Conservation (phyloP, 1,140 invertebrate species). For the Calephelis nemesis region DNA sequence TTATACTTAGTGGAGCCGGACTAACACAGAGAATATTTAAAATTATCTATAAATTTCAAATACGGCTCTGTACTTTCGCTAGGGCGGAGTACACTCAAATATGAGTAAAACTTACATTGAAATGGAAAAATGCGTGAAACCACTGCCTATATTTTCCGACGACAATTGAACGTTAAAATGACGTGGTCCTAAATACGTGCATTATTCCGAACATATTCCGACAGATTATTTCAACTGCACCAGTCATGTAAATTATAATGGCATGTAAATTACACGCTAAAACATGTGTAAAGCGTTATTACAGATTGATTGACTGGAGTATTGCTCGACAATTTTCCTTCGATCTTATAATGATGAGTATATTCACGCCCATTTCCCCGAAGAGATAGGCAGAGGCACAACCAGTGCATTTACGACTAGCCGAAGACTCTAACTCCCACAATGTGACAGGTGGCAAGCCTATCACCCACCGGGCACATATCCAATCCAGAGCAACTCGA, state of each 20-base stretch:
- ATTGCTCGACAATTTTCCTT: no score
- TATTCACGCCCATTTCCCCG: no score
- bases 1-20: no score
- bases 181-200: constrained; percentile 4
- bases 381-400: no score
- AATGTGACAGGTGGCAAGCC: no score
- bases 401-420: no score
- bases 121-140: constrained; percentile 33
- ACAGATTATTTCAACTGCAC: neutral
- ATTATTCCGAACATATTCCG: constrained; percentile 10
- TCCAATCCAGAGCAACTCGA: no score
- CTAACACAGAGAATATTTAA: no score
- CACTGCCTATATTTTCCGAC: constrained; percentile 13
- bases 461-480: no score
- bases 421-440: no score
- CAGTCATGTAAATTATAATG: constrained; percentile 5
- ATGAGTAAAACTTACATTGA: constrained; percentile 38
- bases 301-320: constrained; percentile 1
- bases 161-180: constrained; percentile 14
- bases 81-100: constrained; percentile 35
- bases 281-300: constrained; percentile 1
- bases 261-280: constrained; percentile 1
- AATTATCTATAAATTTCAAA: neutral
- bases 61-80: neutral
- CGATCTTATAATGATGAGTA: no score